These are phyloP conservation scores for human DNA, from an alignment of 2,113 vertebrate genomes.

Conservation along the genomic window DNA sequence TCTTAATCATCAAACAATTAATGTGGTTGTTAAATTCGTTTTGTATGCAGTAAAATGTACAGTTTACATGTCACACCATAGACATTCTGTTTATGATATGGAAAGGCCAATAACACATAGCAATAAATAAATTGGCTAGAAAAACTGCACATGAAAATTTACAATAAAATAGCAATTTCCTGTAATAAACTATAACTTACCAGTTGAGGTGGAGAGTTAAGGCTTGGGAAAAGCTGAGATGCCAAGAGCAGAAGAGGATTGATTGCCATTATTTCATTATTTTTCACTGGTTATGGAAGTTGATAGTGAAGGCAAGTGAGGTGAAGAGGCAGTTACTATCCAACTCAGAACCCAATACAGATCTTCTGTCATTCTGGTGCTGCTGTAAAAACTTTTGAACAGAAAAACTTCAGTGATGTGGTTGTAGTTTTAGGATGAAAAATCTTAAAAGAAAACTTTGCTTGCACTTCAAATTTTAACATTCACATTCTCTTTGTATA, in stretches of 20 bases:
- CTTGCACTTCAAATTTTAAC: background rate
- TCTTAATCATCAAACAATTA: slow-evolving; percentile 33
- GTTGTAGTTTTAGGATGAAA: background rate
- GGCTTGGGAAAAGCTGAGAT: background rate
- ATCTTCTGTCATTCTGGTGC: background rate
- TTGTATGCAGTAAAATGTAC: slow-evolving; percentile 28
- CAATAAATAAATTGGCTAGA: slow-evolving; percentile 29
- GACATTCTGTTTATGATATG: background rate
- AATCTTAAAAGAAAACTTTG: background rate
- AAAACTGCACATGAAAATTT: background rate
- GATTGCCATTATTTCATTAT: background rate
- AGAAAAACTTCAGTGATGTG: background rate
- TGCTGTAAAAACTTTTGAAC: background rate
- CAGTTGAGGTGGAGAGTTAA: background rate
- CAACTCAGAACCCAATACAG: background rate
- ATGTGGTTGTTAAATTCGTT: slow-evolving; percentile 32
- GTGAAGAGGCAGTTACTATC: background rate
- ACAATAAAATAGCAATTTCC: slow-evolving; percentile 38
- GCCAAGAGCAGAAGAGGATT: background rate
- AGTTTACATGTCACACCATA: background rate
- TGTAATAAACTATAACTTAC: background rate
- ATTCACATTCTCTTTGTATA: background rate
- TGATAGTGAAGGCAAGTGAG: too few species aligned
- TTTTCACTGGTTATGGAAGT: background rate
- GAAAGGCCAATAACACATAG: background rate